Evolutionary conservation across 1,140 invertebrate species (phyloP).

Genomic region (Dermatophagoides farinae): DNA sequence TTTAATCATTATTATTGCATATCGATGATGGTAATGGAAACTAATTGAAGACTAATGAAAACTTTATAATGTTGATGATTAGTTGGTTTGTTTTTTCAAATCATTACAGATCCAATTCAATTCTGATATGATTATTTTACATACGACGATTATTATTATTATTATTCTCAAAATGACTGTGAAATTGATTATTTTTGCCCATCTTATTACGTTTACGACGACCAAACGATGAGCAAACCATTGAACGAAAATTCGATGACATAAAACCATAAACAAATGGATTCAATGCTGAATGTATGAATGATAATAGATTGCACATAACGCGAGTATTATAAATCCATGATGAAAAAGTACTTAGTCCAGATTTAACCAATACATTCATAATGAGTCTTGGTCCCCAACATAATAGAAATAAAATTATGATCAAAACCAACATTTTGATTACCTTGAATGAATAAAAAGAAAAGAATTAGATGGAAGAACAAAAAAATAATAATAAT

Average conservation of each 20-base stretch:
- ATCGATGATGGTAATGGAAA: background rate
- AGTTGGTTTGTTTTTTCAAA: background rate
- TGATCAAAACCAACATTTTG: constrained; percentile 31
- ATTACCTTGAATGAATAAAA: constrained; percentile 26
- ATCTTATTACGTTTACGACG: background rate
- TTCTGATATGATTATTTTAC: no score
- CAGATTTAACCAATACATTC: constrained; percentile 23
- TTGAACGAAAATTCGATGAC: constrained; percentile 31
- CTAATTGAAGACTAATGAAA: background rate
- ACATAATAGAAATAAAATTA: constrained; percentile 31
- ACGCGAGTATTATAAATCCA: constrained; percentile 19
- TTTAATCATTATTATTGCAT: no score
- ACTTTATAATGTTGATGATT: no score
- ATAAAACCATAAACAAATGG: constrained; percentile 35
- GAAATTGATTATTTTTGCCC: background rate
- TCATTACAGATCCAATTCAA: no score
- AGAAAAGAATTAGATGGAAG: background rate
- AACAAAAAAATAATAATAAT: background rate
- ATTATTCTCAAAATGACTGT: no score
- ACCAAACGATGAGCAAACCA: constrained; percentile 22
- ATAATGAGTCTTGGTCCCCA: constrained; percentile 32
- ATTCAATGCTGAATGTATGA: constrained; percentile 30
- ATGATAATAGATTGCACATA: constrained; percentile 20
- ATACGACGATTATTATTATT: no score
- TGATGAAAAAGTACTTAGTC: constrained; percentile 16